phyloP scores from a whole-genome alignment of 2,888 invertebrate genomes.

The Mesoligia furuncula region DNA sequence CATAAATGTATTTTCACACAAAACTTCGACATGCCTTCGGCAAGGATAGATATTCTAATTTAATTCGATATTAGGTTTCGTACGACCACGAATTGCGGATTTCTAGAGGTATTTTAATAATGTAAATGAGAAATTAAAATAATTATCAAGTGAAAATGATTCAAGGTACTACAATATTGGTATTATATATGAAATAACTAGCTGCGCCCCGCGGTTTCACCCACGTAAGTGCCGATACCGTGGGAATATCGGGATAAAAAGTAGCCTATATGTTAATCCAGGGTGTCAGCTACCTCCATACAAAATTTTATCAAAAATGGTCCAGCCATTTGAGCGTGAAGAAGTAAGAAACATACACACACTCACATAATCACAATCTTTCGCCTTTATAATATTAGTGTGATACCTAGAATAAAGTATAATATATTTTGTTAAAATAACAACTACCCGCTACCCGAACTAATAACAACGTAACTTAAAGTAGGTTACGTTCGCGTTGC shows the following conservation, averaged over 20 bases:
- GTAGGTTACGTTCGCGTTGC: background rate
- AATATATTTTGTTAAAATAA: constrained; percentile 8
- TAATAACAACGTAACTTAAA: background rate
- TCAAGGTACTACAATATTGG: background rate
- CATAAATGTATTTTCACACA: constrained; percentile 55
- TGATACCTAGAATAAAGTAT: background rate
- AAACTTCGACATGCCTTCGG: constrained; percentile 50
- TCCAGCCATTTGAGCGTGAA: too few relatives aligned
- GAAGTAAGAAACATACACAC: too few relatives aligned
- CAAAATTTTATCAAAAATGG: too few relatives aligned
- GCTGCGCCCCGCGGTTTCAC: too few relatives aligned
- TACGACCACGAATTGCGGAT: constrained; percentile 3
- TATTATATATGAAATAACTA: background rate
- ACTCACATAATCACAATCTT: too few relatives aligned
- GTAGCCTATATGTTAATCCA: too few relatives aligned
- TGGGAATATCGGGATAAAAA: too few relatives aligned
- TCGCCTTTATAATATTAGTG: too few relatives aligned
- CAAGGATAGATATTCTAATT: constrained; percentile 26
- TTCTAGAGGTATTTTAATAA: background rate
- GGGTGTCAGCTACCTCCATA: too few relatives aligned
- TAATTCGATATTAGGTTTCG: constrained; percentile 33
- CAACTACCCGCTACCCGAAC: background rate
- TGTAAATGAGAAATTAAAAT: background rate
- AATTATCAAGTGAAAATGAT: background rate
- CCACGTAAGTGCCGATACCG: too few relatives aligned